Evolutionary conservation across 2,888 invertebrate genomes (phyloP).

Genomic region (Lysandra coridon): DNA sequence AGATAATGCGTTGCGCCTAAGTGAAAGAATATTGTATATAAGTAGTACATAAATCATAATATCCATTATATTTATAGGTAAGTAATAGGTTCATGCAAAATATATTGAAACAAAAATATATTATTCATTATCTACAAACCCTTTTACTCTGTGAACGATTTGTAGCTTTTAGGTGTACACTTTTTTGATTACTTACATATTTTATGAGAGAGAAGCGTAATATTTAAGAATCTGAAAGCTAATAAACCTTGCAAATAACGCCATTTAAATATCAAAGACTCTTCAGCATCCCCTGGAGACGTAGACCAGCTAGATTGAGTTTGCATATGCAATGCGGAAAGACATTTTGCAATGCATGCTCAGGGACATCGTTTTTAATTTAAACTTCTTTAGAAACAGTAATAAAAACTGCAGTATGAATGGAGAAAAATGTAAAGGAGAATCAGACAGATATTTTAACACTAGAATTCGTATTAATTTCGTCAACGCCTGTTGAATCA

Average conservation of each 20-base stretch:
- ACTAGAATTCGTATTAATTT: too few species aligned
- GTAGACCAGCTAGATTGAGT: conserved; percentile 4
- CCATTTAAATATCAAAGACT: not conserved
- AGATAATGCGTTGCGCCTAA: too few species aligned
- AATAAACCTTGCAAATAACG: not conserved
- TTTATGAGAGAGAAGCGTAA: too few species aligned
- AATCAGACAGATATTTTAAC: too few species aligned
- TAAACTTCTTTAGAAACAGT: not conserved
- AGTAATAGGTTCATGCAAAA: not conserved
- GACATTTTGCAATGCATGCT: not conserved
- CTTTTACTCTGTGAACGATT: not conserved
- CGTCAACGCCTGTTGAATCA: too few species aligned
- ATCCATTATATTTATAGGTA: not conserved
- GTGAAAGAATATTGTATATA: too few species aligned
- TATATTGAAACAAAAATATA: too few species aligned
- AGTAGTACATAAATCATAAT: too few species aligned
- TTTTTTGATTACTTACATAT: not conserved
- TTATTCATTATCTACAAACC: not conserved
- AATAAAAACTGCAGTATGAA: too few species aligned
- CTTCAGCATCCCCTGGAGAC: not conserved
- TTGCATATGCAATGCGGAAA: conserved; percentile 16
- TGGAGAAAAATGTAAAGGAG: too few species aligned
- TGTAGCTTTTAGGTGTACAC: not conserved
- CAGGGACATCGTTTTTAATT: not conserved
- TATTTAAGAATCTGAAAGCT: not conserved